A percentile compares a stretch with the other conserved stretches of the same genome.
Conservation (phyloP, 1,140 invertebrate species). For the Danaus melanippus region DNA sequence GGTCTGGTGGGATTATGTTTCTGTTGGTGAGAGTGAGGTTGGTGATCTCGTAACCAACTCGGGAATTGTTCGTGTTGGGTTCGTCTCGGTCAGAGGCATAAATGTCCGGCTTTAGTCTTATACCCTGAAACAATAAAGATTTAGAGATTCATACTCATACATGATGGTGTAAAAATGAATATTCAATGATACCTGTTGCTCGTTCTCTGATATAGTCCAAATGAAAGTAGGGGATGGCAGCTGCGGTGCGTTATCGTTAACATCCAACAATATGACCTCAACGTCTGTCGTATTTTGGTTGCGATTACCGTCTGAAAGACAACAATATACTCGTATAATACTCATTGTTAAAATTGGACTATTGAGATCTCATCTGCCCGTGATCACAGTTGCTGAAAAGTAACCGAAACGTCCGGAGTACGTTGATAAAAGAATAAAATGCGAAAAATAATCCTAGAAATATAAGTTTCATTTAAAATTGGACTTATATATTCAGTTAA, state of each 20-base stretch:
- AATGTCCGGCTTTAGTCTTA: slow-evolving; percentile 39
- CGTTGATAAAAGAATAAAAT: too few species aligned
- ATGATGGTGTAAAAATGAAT: too few species aligned
- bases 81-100: slow-evolving; percentile 68
- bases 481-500: too few species aligned
- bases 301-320: slow-evolving; percentile 42
- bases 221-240: slow-evolving; percentile 39
- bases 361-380: too few species aligned
- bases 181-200: slow-evolving; percentile 42
- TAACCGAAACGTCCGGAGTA: too few species aligned
- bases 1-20: slow-evolving; percentile 37
- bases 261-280: slow-evolving; percentile 65
- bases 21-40: slow-evolving; percentile 30
- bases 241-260: slow-evolving; percentile 73
- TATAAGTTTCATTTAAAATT: too few species aligned
- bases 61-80: slow-evolving; percentile 65
- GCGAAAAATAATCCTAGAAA: too few species aligned
- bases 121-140: slow-evolving; percentile 32
- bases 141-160: too few species aligned
- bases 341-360: too few species aligned
- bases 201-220: slow-evolving; percentile 59
- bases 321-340: too few species aligned
- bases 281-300: slow-evolving; percentile 45
- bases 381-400: too few species aligned
- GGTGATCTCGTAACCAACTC: slow-evolving; percentile 62